Evolutionary conservation across 2,797 vertebrate species (phyloP), one percentile per base, ranked within the genome.

Genomic region (Buphagus erythrorhynchus): DNA sequence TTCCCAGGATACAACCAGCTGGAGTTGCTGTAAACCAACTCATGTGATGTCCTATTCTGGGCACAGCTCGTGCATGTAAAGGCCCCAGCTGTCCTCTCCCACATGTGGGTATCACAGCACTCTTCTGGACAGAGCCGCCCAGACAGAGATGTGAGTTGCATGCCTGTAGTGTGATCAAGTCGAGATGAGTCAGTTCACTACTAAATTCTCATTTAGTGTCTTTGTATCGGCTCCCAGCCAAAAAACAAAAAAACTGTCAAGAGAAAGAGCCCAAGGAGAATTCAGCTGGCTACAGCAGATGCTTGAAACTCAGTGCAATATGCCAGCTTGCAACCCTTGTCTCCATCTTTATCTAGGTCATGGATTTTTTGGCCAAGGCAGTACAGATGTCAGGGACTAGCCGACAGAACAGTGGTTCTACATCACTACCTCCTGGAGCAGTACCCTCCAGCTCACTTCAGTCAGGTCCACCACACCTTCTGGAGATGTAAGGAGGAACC

Each of bases 11-110:
- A 87, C 16, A 76, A 62, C 5, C 48, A 76, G 33, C 12, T 2
- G 5, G 31, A 69, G 59, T 38, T 63, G 42, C 26, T 29, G 42
- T 13, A 87, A 87, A 42, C 3, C 35, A 89, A 67, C 19, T 66
- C 43, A 43, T 33, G 55, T 49, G 22, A 75, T 33, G 29, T 49
- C 67, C 51, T 40, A 19, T 19, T 55, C 38, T 4, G 5, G 58
- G 17, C 33, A 79, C 0, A 4, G 29, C n/a, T 67, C 0, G 0
- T 45, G 21, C 49, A 57, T 0, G 0, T 10, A 31, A 36, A 51
- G 51, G 72, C 43, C 33, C 24, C 6, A 49, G 54, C 31, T 55
- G 35, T 87, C 20, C 58, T 76, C 36, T 77, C 51, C 35, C 49
- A 46, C 0, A 3, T 58, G 46, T 13, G 40, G 43, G 19, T 40